A percentile compares a stretch with the other conserved stretches of the same genome.
Evolutionary conservation across 2,888 invertebrate genomes (phyloP).

Genomic region (Tolmerus cingulatus): DNA sequence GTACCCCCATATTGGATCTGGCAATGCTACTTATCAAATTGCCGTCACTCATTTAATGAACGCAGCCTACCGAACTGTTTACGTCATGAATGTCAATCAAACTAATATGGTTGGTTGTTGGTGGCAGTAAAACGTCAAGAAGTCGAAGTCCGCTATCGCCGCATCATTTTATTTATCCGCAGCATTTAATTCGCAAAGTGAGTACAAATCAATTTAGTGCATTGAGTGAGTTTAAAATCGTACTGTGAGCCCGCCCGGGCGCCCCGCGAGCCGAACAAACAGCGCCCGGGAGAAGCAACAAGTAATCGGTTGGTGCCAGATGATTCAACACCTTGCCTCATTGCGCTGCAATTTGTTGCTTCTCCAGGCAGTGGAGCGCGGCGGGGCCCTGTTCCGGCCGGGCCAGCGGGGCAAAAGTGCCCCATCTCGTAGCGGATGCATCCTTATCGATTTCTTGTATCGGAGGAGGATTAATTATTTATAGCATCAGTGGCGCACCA

Average conservation of each 20-base stretch:
- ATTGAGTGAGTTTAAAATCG: background rate
- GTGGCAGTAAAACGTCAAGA: slow-evolving; percentile 26
- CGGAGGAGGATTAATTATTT: slow-evolving; percentile 18
- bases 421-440: background rate
- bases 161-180: background rate
- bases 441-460: slow-evolving; percentile 1
- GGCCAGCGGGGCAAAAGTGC: background rate
- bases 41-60: background rate
- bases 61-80: background rate
- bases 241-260: background rate
- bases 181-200: background rate
- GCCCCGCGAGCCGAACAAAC: background rate
- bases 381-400: background rate
- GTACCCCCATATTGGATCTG: background rate
- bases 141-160: background rate
- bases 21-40: background rate
- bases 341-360: background rate
- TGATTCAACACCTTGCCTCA: slow-evolving; percentile 24
- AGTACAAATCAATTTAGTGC: background rate
- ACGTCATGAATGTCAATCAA: slow-evolving; percentile 24
- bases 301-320: slow-evolving; percentile 15
- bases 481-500: background rate
- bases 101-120: slow-evolving; percentile 2
- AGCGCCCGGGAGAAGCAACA: background rate
- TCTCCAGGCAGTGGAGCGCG: background rate